Conservation (phyloP, 2,797 vertebrate genomes). For the Nannoperca australis region DNA sequence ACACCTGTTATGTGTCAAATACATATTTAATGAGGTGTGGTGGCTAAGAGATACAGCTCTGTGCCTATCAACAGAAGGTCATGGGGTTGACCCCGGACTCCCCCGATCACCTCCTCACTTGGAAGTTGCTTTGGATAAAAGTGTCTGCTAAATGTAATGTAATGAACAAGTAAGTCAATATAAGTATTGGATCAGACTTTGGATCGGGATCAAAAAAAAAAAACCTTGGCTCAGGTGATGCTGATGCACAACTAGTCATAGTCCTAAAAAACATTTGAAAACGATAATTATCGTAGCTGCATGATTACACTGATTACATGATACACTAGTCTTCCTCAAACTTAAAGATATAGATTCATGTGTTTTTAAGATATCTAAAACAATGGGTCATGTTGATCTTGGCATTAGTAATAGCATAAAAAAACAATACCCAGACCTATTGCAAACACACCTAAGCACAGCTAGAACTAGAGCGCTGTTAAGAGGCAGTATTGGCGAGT, state of each 20-base stretch:
- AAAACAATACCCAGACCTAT: not conserved
- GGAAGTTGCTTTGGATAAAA: too few species aligned
- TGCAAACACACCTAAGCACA: slow-evolving; percentile 4
- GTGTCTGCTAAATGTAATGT: not conserved
- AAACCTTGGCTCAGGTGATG: not conserved
- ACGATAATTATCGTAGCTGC: not conserved
- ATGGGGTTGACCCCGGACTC: too few species aligned
- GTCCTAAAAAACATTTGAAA: not conserved
- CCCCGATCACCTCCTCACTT: too few species aligned
- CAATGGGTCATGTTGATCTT: not conserved
- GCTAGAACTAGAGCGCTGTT: slow-evolving; percentile 20
- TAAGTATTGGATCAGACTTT: not conserved
- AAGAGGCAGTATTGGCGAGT: slow-evolving; percentile 22
- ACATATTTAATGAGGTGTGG: not conserved
- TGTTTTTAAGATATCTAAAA: not conserved
- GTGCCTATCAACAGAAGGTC: too few species aligned
- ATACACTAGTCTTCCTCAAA: not conserved
- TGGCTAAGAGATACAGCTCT: too few species aligned
- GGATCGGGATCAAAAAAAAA: too few species aligned
- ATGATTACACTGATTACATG: not conserved
- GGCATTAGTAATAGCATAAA: not conserved
- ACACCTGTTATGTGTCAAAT: not conserved
- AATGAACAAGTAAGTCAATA: not conserved
- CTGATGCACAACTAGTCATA: too few species aligned
- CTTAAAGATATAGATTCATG: not conserved